phyloP scores from a whole-genome alignment of 2,888 invertebrate species.

The Eulithis testata region DNA sequence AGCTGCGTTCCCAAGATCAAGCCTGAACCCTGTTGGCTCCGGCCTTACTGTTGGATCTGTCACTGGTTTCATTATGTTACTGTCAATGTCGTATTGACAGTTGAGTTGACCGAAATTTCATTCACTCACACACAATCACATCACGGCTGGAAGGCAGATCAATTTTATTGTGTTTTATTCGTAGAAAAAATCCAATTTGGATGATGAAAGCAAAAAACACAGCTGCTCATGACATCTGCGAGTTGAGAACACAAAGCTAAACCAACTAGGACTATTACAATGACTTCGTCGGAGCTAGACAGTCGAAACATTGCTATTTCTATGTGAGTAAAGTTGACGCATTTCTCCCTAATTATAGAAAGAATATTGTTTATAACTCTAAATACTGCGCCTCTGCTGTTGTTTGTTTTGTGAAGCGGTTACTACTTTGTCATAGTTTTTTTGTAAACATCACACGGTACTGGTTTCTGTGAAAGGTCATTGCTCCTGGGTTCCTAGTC shows the following conservation, averaged over 20 bases:
- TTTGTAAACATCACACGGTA: constrained; percentile 34
- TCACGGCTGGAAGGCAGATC: constrained; percentile 37
- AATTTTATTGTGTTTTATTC: constrained; percentile 60
- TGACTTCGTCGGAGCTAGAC: constrained; percentile 80
- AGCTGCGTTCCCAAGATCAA: no score
- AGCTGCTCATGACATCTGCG: constrained; percentile 61
- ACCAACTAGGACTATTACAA: constrained; percentile 59
- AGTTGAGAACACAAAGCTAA: constrained; percentile 59
- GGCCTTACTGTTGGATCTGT: no score
- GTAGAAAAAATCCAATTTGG: constrained; percentile 69
- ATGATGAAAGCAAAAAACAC: constrained; percentile 79
- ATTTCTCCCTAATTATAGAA: constrained; percentile 66
- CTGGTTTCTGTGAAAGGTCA: constrained; percentile 44
- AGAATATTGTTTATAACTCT: constrained; percentile 48
- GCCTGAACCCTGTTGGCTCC: no score
- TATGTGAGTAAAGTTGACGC: constrained; percentile 73
- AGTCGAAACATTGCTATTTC: constrained; percentile 78
- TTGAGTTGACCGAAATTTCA: neutral
- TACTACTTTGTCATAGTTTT: constrained; percentile 27
- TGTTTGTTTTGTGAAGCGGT: constrained; percentile 54
- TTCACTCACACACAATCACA: constrained; percentile 5
- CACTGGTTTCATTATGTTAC: no score
- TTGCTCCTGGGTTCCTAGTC: constrained; percentile 35
- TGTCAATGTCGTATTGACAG: neutral
- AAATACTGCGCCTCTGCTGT: constrained; percentile 40